A percentile compares a stretch with the other conserved stretches of the same genome.
These are phyloP conservation scores for Ameiurus melas DNA, from an alignment of 2,113 vertebrate genomes.

Conservation along the genomic window DNA sequence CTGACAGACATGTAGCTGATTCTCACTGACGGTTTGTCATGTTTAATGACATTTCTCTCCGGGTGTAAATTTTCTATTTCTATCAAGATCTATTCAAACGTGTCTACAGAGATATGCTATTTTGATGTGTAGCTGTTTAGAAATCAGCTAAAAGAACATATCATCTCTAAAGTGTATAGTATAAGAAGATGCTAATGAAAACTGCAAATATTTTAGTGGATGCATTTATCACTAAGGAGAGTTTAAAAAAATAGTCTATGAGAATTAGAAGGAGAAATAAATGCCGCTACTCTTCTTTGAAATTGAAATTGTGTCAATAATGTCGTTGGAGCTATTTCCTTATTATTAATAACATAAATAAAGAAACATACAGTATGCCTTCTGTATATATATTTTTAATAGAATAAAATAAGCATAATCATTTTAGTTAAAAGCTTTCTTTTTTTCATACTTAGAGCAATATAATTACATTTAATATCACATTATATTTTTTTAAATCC, in stretches of 20 bases:
- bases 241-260: constrained; percentile 44
- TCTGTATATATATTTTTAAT: background rate
- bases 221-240: constrained; percentile 48
- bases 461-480: constrained; percentile 38
- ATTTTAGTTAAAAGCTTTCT: background rate
- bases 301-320: constrained; percentile 37
- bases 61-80: constrained; percentile 25
- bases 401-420: background rate
- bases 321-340: constrained; percentile 31
- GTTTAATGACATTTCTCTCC: constrained; percentile 27
- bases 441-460: background rate
- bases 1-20: constrained; percentile 28
- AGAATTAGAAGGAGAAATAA: constrained; percentile 53
- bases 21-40: constrained; percentile 59
- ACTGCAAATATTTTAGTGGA: constrained; percentile 59
- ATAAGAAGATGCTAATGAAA: constrained; percentile 44
- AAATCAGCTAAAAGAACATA: constrained; percentile 38
- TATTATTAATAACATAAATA: background rate
- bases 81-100: background rate
- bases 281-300: constrained; percentile 35
- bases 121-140: constrained; percentile 33
- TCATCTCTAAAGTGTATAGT: constrained; percentile 31
- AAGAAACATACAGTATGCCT: background rate
- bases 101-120: background rate
- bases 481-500: constrained; percentile 41